phyloP scores from a whole-genome alignment of 2,888 invertebrate genomes.

The Cactoblastis cactorum region DNA sequence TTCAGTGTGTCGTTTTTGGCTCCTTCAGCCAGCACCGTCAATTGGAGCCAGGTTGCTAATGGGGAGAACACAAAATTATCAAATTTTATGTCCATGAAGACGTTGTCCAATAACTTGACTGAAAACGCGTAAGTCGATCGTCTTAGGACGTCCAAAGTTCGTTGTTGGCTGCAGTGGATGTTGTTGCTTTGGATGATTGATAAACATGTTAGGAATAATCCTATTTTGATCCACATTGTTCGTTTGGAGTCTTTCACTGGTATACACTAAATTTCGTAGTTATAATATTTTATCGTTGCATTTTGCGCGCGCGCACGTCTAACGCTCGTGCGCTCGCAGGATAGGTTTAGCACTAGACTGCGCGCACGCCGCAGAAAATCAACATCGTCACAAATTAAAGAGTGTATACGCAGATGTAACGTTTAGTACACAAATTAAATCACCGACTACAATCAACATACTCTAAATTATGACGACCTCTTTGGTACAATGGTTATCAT shows the following conservation, averaged over 20 bases:
- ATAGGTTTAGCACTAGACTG: not conserved
- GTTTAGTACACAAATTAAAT: too few relatives aligned
- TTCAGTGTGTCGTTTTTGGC: conserved; percentile 38
- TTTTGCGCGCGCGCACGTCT: not conserved
- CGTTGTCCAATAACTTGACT: conserved; percentile 44
- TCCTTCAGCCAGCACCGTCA: conserved; percentile 50
- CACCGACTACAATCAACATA: too few relatives aligned
- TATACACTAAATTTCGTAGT: not conserved
- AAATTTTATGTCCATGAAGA: conserved; percentile 37
- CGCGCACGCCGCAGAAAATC: too few relatives aligned
- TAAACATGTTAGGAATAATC: not conserved
- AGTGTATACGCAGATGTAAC: not conserved
- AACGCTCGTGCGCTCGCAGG: not conserved
- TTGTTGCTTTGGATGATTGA: not conserved
- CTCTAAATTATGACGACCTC: too few relatives aligned
- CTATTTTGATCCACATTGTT: conserved; percentile 7
- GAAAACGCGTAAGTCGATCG: conserved; percentile 53
- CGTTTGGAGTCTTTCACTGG: not conserved
- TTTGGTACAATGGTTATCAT: too few relatives aligned
- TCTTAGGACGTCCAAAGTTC: conserved; percentile 37
- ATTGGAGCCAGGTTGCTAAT: conserved; percentile 53
- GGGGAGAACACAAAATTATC: conserved; percentile 65
- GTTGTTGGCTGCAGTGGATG: conserved; percentile 35
- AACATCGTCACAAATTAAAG: not conserved
- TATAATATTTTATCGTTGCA: not conserved